A percentile compares a stretch with the other conserved stretches of the same genome.
These are phyloP conservation scores for Cybosia mesomella DNA, from an alignment of 2,888 invertebrate genomes.

Conservation along the genomic window DNA sequence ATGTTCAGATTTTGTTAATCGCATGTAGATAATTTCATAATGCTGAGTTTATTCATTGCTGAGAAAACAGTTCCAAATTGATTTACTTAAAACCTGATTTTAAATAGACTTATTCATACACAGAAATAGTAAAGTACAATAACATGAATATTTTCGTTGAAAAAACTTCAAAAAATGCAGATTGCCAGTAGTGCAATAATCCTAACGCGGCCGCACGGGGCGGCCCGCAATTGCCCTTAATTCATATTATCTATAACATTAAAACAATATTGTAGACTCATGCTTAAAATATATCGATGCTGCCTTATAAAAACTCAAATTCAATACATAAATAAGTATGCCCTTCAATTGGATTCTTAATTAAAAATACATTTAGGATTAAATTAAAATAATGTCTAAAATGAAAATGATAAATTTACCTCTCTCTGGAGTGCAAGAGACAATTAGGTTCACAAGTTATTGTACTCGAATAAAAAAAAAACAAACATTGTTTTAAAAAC, in stretches of 20 bases:
- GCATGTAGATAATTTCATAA: conserved; percentile 79
- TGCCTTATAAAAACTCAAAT: conserved; percentile 75
- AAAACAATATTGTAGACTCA: conserved; percentile 67
- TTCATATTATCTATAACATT: conserved; percentile 74
- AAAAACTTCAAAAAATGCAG: conserved; percentile 84
- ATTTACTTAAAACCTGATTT: conserved; percentile 85
- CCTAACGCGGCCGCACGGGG: conserved; percentile 52
- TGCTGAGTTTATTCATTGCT: conserved; percentile 74
- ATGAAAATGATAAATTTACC: conserved; percentile 73
- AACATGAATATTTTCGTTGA: conserved; percentile 83
- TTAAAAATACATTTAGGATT: conserved; percentile 75
- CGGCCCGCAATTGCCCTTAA: conserved; percentile 73
- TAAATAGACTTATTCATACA: conserved; percentile 81
- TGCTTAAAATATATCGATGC: conserved; percentile 76
- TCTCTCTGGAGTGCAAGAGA: conserved; percentile 76
- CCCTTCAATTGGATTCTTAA: conserved; percentile 79
- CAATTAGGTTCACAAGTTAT: conserved; percentile 12
- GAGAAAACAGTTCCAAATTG: conserved; percentile 85
- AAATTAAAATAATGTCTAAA: conserved; percentile 75
- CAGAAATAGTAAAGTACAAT: conserved; percentile 80
- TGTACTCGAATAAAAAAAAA: conserved; percentile 5
- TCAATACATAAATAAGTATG: conserved; percentile 74
- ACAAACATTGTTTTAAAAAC: background rate
- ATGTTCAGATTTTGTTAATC: conserved; percentile 74
- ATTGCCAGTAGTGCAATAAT: conserved; percentile 74